Percentiles rank a stretch among this genome's conserved stretches.
Conservation (phyloP, 2,113 vertebrate genomes). For the Corythoichthys intestinalis region DNA sequence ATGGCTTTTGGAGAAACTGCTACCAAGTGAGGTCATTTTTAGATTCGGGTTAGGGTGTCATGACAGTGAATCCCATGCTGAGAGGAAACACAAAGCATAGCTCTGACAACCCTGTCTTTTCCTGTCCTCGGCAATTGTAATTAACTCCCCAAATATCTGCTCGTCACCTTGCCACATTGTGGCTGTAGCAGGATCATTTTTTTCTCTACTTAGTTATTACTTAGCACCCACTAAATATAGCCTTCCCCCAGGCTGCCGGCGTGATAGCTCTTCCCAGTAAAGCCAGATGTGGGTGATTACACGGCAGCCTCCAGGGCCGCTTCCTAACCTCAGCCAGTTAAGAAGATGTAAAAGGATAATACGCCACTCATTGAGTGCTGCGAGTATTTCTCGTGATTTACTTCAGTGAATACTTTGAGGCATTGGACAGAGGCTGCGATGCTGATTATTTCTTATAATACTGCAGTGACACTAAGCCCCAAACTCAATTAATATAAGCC, state of each 20-base stretch:
- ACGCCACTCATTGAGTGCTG: slow-evolving; percentile 36
- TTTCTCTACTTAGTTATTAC: slow-evolving; percentile 70
- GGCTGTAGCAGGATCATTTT: slow-evolving; percentile 60
- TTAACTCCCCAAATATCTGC: slow-evolving; percentile 68
- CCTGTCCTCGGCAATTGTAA: slow-evolving; percentile 54
- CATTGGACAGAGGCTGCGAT: slow-evolving; percentile 39
- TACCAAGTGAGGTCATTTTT: not conserved
- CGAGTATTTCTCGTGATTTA: slow-evolving; percentile 41
- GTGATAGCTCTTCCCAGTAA: slow-evolving; percentile 42
- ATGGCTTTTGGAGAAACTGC: not conserved
- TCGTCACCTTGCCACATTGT: slow-evolving; percentile 70
- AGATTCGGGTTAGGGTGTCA: slow-evolving; percentile 28
- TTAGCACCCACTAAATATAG: slow-evolving; percentile 73
- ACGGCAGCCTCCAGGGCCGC: slow-evolving; percentile 32
- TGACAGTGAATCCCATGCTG: slow-evolving; percentile 43
- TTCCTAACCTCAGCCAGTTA: slow-evolving; percentile 45
- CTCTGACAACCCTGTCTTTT: slow-evolving; percentile 55
- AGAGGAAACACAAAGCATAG: slow-evolving; percentile 57
- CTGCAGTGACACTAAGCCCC: slow-evolving; percentile 34
- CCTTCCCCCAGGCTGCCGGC: slow-evolving; percentile 50
- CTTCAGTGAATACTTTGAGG: slow-evolving; percentile 27
- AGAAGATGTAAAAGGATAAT: slow-evolving; percentile 55
- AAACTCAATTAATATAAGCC: slow-evolving; percentile 58
- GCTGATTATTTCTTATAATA: slow-evolving; percentile 51
- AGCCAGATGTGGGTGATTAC: slow-evolving; percentile 69